These are phyloP conservation scores for Lepidochitona cinerea DNA, from an alignment of 2,888 invertebrate species.

Conservation along the genomic window DNA sequence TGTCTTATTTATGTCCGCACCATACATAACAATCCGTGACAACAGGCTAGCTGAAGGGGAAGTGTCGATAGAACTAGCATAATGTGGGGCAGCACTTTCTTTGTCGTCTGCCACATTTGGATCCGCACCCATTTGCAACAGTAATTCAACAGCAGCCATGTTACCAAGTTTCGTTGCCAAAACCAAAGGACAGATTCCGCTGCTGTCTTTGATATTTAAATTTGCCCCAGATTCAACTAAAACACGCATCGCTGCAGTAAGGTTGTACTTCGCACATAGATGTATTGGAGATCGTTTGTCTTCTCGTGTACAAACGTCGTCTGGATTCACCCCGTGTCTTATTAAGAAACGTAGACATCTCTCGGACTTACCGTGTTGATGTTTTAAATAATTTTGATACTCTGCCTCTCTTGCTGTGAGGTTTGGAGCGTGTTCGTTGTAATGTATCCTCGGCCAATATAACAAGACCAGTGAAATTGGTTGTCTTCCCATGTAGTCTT, in stretches of 20 bases:
- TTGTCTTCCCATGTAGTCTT: not conserved
- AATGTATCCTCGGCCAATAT: conserved; percentile 12
- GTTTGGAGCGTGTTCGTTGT: not conserved
- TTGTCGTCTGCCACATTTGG: not conserved
- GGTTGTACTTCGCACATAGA: conserved; percentile 10
- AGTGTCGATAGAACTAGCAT: not conserved
- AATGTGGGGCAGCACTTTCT: not conserved
- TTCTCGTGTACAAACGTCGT: not conserved
- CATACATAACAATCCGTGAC: not conserved
- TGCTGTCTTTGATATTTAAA: not conserved
- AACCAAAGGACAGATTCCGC: not conserved
- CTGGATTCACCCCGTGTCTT: not conserved
- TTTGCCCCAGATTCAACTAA: conserved; percentile 1
- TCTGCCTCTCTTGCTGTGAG: not conserved
- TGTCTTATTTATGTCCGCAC: not conserved
- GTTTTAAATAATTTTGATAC: conserved; percentile 8
- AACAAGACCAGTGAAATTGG: conserved; percentile 1
- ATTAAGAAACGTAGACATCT: not conserved
- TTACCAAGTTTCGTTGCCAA: conserved; percentile 6
- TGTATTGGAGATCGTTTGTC: conserved; percentile 1
- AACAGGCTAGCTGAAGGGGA: not conserved
- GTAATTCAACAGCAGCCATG: not conserved
- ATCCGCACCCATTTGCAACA: not conserved
- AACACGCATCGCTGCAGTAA: not conserved
- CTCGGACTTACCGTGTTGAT: conserved; percentile 9